phyloP scores from a whole-genome alignment of 1,140 invertebrate species.

The Pogonognathellus flavescens region DNA sequence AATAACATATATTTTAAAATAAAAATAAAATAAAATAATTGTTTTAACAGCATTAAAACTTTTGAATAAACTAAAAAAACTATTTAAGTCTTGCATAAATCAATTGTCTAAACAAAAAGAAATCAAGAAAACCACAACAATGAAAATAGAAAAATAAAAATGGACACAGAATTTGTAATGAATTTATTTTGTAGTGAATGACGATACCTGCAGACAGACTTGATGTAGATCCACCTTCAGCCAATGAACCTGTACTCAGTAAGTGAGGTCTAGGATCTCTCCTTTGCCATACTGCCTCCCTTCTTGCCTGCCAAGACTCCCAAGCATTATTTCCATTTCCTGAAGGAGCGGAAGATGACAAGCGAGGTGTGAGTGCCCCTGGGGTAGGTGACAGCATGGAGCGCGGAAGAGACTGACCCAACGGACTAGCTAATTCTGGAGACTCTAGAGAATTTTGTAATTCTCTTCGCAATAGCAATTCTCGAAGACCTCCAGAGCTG shows the following conservation, averaged over 20 bases:
- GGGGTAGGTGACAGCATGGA: slow-evolving; percentile 65
- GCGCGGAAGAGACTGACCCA: slow-evolving; percentile 70
- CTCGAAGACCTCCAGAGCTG: slow-evolving; percentile 64
- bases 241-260: slow-evolving; percentile 86
- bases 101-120: no score
- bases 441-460: slow-evolving; percentile 66
- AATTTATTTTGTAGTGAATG: background rate
- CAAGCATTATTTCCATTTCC: slow-evolving; percentile 74
- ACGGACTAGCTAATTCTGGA: slow-evolving; percentile 69
- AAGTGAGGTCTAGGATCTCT: slow-evolving; percentile 87
- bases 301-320: slow-evolving; percentile 67
- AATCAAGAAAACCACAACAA: no score
- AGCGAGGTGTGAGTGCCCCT: slow-evolving; percentile 73
- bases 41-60: no score
- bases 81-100: no score
- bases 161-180: no score
- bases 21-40: no score
- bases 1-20: no score
- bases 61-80: no score
- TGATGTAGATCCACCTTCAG: slow-evolving; percentile 88
- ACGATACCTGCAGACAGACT: slow-evolving; percentile 79
- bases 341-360: slow-evolving; percentile 84
- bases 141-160: no score
- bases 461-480: slow-evolving; percentile 64
- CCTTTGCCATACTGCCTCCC: slow-evolving; percentile 86